Evolutionary conservation across 2,113 vertebrate genomes (phyloP).

Genomic region (Synchiropus splendidus): DNA sequence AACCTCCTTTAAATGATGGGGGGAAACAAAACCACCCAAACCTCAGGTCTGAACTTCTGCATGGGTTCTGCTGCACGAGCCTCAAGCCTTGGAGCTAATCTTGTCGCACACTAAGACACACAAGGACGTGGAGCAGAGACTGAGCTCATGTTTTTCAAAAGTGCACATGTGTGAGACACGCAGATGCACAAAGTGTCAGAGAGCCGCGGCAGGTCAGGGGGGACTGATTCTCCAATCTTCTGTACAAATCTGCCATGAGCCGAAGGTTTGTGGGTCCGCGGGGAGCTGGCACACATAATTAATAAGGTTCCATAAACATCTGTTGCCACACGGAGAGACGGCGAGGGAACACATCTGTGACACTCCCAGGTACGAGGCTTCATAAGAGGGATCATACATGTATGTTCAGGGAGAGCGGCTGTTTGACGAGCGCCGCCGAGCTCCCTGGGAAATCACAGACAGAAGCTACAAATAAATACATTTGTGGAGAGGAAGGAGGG

Average conservation of each 20-base stretch:
- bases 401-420: neutral
- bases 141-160: too few species aligned
- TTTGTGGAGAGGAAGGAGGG: constrained; percentile 25
- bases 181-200: constrained; percentile 7
- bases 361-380: constrained; percentile 35
- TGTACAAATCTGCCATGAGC: constrained; percentile 44
- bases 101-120: too few species aligned
- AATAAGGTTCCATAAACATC: constrained; percentile 49
- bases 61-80: too few species aligned
- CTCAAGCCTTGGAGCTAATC: too few species aligned
- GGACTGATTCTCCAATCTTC: constrained; percentile 33
- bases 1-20: too few species aligned
- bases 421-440: constrained; percentile 16
- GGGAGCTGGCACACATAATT: constrained; percentile 51
- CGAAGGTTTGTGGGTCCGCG: constrained; percentile 27
- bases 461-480: constrained; percentile 31
- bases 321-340: constrained; percentile 22
- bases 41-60: too few species aligned
- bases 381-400: constrained; percentile 8
- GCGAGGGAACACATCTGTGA: constrained; percentile 27
- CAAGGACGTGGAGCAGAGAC: too few species aligned
- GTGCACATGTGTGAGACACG: too few species aligned
- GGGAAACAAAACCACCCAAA: too few species aligned
- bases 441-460: constrained; percentile 59
- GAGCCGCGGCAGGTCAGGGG: constrained; percentile 28